These are phyloP conservation scores for Wiebesia pumilae DNA, from an alignment of 1,140 invertebrate species.

Conservation along the genomic window DNA sequence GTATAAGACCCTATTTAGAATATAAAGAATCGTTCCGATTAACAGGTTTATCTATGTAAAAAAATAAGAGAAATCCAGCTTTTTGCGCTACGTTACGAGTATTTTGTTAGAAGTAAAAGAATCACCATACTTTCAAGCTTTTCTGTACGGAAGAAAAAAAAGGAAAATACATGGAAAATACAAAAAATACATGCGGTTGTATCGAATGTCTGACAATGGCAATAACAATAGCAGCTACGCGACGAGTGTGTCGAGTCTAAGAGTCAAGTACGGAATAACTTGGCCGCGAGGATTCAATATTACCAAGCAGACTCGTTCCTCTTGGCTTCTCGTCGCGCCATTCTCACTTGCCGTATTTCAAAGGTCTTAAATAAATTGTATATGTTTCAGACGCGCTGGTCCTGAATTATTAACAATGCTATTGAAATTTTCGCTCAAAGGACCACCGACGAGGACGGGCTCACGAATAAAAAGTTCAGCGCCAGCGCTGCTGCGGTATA, in stretches of 20 bases:
- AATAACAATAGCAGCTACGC: slow-evolving; percentile 12
- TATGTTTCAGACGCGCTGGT: slow-evolving; percentile 22
- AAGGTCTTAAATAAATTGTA: slow-evolving; percentile 53
- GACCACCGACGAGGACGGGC: background rate
- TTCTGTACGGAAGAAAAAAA: slow-evolving; percentile 2
- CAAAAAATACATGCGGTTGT: background rate
- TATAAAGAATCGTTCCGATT: slow-evolving; percentile 16
- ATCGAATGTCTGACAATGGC: slow-evolving; percentile 31
- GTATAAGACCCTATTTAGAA: slow-evolving; percentile 17
- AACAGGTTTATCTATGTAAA: slow-evolving; percentile 11
- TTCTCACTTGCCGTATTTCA: background rate
- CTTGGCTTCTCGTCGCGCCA: background rate
- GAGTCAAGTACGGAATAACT: background rate
- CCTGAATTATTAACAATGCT: slow-evolving; percentile 54
- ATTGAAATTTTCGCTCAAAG: slow-evolving; percentile 53
- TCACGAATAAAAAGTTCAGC: slow-evolving; percentile 41
- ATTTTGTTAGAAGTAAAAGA: background rate
- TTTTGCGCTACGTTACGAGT: slow-evolving; percentile 24
- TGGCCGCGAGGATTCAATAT: slow-evolving; percentile 34
- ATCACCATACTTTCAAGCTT: background rate
- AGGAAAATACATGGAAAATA: background rate
- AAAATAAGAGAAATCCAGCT: slow-evolving; percentile 25
- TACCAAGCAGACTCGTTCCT: background rate
- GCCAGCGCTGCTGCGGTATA: background rate
- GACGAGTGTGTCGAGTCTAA: background rate